These are phyloP conservation scores for Glossophaga mutica DNA, from an alignment of 2,797 vertebrate species.

Conservation along the genomic window DNA sequence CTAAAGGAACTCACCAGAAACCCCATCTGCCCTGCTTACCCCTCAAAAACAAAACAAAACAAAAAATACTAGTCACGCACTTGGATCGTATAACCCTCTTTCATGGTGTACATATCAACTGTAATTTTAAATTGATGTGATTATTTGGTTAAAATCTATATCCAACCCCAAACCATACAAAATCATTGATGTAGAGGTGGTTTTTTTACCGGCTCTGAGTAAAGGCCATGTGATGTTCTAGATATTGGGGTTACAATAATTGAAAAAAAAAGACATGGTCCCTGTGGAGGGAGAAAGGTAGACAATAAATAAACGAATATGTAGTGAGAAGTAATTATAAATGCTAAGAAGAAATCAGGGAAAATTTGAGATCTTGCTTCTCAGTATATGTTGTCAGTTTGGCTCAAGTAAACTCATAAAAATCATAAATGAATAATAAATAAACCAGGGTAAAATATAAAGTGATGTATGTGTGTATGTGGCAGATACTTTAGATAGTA, in stretches of 20 bases:
- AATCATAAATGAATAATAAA: neutral
- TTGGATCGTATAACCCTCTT: neutral
- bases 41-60: neutral
- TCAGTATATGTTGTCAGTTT: neutral
- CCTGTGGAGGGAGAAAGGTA: neutral
- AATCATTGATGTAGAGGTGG: neutral
- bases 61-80: neutral
- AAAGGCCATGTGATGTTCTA: neutral
- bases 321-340: neutral
- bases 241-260: neutral
- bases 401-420: neutral
- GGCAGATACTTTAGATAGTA: neutral
- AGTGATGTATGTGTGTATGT: neutral
- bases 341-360: neutral
- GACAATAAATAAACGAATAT: neutral
- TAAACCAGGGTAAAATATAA: neutral
- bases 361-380: neutral
- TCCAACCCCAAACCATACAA: neutral
- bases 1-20: neutral
- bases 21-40: neutral
- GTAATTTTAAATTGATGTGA: neutral
- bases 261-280: neutral
- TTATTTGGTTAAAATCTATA: slow-evolving; percentile 27
- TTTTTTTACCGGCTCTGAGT: neutral
- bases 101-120: neutral